phyloP scores from a whole-genome alignment of 2,888 invertebrate species.

The Cistogaster globosa region DNA sequence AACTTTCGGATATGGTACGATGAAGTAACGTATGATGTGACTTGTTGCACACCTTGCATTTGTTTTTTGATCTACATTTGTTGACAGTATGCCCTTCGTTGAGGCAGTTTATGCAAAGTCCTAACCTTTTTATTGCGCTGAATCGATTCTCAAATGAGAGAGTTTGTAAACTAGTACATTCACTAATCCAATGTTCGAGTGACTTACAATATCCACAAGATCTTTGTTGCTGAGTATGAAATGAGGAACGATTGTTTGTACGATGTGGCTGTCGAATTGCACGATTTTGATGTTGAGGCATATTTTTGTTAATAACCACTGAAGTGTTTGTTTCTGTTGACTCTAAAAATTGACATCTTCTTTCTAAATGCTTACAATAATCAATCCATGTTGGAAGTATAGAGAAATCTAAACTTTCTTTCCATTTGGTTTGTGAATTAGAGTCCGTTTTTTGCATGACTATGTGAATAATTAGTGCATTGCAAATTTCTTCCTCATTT shows the following conservation, averaged over 20 bases:
- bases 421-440: constrained; percentile 58
- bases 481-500: constrained; percentile 11
- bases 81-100: constrained; percentile 48
- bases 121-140: constrained; percentile 35
- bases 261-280: not conserved
- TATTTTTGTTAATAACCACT: too few relatives aligned
- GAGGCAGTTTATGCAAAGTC: constrained; percentile 63
- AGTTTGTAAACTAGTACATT: constrained; percentile 30
- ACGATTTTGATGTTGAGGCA: not conserved
- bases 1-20: constrained; percentile 3
- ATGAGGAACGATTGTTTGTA: constrained; percentile 4
- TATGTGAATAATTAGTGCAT: constrained; percentile 44
- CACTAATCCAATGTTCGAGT: constrained; percentile 45
- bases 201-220: constrained; percentile 10
- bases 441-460: constrained; percentile 50
- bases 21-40: constrained; percentile 58
- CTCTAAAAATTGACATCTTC: constrained; percentile 55
- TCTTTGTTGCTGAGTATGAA: constrained; percentile 27
- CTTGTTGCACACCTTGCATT: constrained; percentile 22
- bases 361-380: constrained; percentile 37
- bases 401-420: constrained; percentile 51
- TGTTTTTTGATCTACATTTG: constrained; percentile 18
- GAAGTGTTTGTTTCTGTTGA: not conserved
- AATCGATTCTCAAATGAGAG: constrained; percentile 45
- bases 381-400: constrained; percentile 52